phyloP scores from a whole-genome alignment of 1,140 invertebrate species.

The Sminthurinus signatus region DNA sequence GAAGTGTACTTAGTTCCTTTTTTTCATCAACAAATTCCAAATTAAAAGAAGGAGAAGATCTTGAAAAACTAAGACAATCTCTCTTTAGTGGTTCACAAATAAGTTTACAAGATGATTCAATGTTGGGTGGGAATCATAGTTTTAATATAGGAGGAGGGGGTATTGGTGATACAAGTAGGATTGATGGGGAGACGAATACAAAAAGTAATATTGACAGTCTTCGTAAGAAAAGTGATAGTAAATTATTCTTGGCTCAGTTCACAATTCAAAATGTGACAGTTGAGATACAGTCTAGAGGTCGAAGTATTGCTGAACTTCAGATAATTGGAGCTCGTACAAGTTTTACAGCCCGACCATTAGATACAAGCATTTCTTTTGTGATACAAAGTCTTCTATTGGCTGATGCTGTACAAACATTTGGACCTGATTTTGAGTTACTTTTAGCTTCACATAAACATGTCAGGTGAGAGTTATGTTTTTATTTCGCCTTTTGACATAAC shows the following conservation, averaged over 20 bases:
- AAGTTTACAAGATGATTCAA: slow-evolving; percentile 19
- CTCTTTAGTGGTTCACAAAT: slow-evolving; percentile 15
- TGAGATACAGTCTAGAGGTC: slow-evolving; percentile 62
- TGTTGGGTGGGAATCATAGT: neutral
- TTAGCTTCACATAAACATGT: slow-evolving; percentile 91
- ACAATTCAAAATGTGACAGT: slow-evolving; percentile 37
- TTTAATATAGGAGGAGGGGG: neutral
- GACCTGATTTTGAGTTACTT: slow-evolving; percentile 86
- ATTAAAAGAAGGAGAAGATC: neutral
- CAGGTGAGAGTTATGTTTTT: slow-evolving; percentile 54
- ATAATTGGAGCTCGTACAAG: slow-evolving; percentile 72
- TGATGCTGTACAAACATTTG: slow-evolving; percentile 90
- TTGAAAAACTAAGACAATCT: slow-evolving; percentile 16
- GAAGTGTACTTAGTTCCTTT: slow-evolving; percentile 46
- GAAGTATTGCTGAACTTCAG: slow-evolving; percentile 82
- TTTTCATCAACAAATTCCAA: slow-evolving; percentile 2
- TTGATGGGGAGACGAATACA: neutral
- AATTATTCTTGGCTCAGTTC: slow-evolving; percentile 60
- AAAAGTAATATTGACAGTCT: too few species aligned
- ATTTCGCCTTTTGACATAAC: too few species aligned
- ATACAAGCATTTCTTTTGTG: slow-evolving; percentile 69
- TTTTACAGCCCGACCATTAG: slow-evolving; percentile 61
- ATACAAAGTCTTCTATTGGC: slow-evolving; percentile 87
- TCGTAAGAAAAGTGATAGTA: slow-evolving; percentile 46
- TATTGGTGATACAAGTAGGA: neutral